These are phyloP conservation scores for Drosophila kanekoi DNA, from an alignment of 2,888 invertebrate species.

Conservation along the genomic window DNA sequence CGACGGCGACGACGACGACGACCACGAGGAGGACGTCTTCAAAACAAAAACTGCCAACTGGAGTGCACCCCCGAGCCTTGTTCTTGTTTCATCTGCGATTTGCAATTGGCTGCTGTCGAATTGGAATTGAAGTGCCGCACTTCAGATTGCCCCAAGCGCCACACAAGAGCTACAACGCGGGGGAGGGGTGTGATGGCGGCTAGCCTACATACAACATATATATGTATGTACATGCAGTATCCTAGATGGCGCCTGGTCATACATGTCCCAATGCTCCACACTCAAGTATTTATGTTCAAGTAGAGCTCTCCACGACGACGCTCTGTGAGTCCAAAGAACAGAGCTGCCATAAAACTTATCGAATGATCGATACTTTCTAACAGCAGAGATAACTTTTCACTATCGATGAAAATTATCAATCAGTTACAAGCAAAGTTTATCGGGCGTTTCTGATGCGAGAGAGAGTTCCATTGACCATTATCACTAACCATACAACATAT, in stretches of 20 bases:
- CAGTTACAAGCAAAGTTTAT: too few relatives aligned
- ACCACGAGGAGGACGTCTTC: conserved; percentile 33
- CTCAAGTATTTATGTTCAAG: conserved; percentile 29
- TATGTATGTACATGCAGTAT: conserved; percentile 4
- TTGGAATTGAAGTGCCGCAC: conserved; percentile 68
- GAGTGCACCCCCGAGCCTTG: conserved; percentile 53
- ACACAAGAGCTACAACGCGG: background rate
- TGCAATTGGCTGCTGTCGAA: conserved; percentile 70
- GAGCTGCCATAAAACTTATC: conserved; percentile 9
- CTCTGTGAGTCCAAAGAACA: background rate
- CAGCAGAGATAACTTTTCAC: background rate
- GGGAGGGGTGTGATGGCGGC: background rate
- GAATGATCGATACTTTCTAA: conserved; percentile 19
- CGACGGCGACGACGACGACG: too few relatives aligned
- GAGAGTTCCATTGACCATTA: too few relatives aligned
- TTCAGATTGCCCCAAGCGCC: conserved; percentile 39
- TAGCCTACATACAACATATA: conserved; percentile 1
- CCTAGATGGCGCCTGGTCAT: conserved; percentile 22
- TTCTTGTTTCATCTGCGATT: conserved; percentile 60
- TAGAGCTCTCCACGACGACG: background rate
- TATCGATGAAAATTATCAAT: too few relatives aligned
- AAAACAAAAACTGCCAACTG: conserved; percentile 58
- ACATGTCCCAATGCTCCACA: conserved; percentile 17
- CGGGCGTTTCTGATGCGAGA: too few relatives aligned
- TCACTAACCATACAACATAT: too few relatives aligned